Base-by-base conservation (phyloP, 2,113 vertebrate genomes). In the Onychorhynchus coronatus region DNA sequence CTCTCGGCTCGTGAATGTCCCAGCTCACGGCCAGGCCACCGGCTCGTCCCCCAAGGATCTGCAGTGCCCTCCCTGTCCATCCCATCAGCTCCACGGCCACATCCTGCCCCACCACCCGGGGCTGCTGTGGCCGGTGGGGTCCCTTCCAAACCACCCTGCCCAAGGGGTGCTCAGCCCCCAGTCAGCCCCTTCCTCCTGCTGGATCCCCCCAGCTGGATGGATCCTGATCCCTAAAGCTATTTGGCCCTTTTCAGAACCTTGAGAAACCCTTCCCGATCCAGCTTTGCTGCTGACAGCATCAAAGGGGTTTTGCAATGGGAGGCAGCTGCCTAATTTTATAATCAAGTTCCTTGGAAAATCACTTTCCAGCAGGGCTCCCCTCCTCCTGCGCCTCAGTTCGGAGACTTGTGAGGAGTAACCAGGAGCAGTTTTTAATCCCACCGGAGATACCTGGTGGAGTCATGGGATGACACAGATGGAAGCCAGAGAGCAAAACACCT, bases 301-400 rank as follows among this genome's bases (percentile, higher is more conserved):
- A 55, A 46, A 87, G 35, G 37, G 3, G 18, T 92, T 93, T 89
- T 87, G 91, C 68, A 84, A 87, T 2, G 2, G 25, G 68, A 80
- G 70, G 61, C 13, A 14, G 39, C 39, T 53, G 66, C 56, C 55
- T 39, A 59, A 14, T 35, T 19, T 71, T 74, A n/a, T 14, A 41
- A 56, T 74, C 39, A 6, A 71, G 55, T 84, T 94, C 84, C 35
- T 67, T 21, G 76, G 87, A 93, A 94, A 89, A 59, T 11, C 25
- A 0, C 46, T 67, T 86, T n/a, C 49, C 4, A 3, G 15, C 50
- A 22, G 28, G 13, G 25, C 20, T 59, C 8, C 15, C 17, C 30
- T 31, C 30, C 46, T 33, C 41, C 50, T 2, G 3, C 2, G 3
- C 49, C 31, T 25, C 10, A 0, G 2, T 11, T 18, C 0, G 0